phyloP scores from a whole-genome alignment of 2,888 invertebrate genomes.

The Anthophora plumipes region DNA sequence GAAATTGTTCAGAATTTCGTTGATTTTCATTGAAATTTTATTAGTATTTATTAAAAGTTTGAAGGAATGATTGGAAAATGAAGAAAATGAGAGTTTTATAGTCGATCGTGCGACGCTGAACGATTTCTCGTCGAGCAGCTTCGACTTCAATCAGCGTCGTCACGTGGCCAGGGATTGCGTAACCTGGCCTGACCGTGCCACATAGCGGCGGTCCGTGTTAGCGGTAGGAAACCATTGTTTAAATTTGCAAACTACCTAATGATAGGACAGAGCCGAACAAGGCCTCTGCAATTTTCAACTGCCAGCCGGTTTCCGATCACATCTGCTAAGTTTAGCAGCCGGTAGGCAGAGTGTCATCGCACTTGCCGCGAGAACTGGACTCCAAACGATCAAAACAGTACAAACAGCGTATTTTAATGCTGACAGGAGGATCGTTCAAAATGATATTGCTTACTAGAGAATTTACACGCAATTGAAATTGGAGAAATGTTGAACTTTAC shows the following conservation, averaged over 20 bases:
- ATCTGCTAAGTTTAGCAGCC: constrained; percentile 51
- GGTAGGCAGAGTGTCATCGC: constrained; percentile 56
- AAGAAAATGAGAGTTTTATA: background rate
- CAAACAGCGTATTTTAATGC: too few species aligned
- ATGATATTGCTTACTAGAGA: too few species aligned
- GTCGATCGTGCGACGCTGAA: constrained; percentile 27
- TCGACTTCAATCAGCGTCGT: constrained; percentile 66
- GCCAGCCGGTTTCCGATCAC: constrained; percentile 74
- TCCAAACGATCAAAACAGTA: background rate
- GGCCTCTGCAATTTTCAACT: constrained; percentile 77
- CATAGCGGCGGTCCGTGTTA: constrained; percentile 66
- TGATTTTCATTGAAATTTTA: too few species aligned
- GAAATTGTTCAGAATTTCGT: too few species aligned
- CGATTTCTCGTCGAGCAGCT: constrained; percentile 56
- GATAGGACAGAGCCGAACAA: constrained; percentile 79
- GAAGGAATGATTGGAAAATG: background rate
- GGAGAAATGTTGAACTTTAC: too few species aligned
- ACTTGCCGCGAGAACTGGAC: constrained; percentile 38
- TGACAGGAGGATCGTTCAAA: too few species aligned
- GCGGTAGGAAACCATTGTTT: constrained; percentile 82
- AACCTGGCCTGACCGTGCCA: constrained; percentile 68
- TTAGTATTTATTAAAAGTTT: too few species aligned
- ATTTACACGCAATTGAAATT: too few species aligned
- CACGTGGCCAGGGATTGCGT: constrained; percentile 68
- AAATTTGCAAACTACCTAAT: constrained; percentile 83